A percentile compares a stretch with the other conserved stretches of the same genome.
These are phyloP conservation scores for Pheosia tremula DNA, from an alignment of 2,888 invertebrate genomes.

Conservation along the genomic window DNA sequence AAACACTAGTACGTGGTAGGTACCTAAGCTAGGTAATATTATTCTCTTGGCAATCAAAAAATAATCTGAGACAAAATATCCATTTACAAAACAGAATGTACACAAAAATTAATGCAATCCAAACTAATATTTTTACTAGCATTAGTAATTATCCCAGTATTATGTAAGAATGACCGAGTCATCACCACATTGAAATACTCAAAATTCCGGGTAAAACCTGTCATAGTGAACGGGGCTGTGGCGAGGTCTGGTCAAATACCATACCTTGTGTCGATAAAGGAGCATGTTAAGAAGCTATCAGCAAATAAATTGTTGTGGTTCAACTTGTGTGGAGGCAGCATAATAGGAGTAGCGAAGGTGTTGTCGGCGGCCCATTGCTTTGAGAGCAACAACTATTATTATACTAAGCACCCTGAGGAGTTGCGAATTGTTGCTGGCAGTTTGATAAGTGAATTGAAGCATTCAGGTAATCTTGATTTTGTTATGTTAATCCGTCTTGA, in stretches of 20 bases:
- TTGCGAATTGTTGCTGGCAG: conserved; percentile 23
- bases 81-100: neutral
- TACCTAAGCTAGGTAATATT: neutral
- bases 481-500: too few relatives aligned
- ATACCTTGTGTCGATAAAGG: conserved; percentile 36
- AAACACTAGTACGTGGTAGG: too few relatives aligned
- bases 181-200: conserved; percentile 40
- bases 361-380: conserved; percentile 47
- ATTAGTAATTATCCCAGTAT: neutral
- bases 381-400: conserved; percentile 25
- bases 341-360: conserved; percentile 9
- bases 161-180: conserved; percentile 5
- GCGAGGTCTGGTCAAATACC: conserved; percentile 30
- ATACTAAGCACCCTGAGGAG: conserved; percentile 4
- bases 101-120: conserved; percentile 14
- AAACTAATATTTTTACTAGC: conserved; percentile 10
- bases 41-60: too few relatives aligned
- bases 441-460: conserved; percentile 12
- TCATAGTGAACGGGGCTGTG: conserved; percentile 31
- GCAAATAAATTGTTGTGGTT: conserved; percentile 12
- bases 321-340: conserved; percentile 25
- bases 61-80: too few relatives aligned
- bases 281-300: neutral
- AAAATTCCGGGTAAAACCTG: conserved; percentile 27
- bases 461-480: conserved; percentile 17